Evolutionary conservation across 1,140 invertebrate species (phyloP).

Genomic region (Drosophila simulans): DNA sequence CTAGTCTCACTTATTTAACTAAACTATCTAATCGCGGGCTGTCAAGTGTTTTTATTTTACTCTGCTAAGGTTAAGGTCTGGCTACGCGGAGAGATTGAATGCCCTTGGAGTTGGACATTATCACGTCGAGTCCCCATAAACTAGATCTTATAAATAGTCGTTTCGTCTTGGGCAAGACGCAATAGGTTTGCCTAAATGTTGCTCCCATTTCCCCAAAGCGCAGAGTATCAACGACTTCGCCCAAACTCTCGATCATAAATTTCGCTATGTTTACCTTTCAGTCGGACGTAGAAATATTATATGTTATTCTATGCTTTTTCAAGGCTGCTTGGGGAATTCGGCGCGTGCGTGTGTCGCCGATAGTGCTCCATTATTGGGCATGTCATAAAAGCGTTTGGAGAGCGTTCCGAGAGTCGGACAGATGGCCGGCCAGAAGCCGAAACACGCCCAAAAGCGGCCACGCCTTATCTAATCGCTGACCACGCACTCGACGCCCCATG

Average conservation of each 20-base stretch:
- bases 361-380: constrained; percentile 34
- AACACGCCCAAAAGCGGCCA: constrained; percentile 26
- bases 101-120: constrained; percentile 1
- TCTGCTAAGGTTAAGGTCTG: constrained; percentile 10
- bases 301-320: constrained; percentile 39
- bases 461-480: constrained; percentile 45
- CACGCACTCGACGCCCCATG: constrained; percentile 11
- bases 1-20: constrained; percentile 39
- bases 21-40: constrained; percentile 41
- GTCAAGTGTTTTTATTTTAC: constrained; percentile 3
- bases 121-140: not conserved
- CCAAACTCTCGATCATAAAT: constrained; percentile 5
- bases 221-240: not conserved
- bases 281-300: constrained; percentile 35
- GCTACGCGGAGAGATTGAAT: not conserved
- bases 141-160: not conserved
- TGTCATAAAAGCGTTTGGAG: constrained; percentile 18
- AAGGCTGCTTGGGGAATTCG: constrained; percentile 61
- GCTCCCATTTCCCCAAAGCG: too few relatives aligned
- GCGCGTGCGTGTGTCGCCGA: constrained; percentile 60
- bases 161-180: not conserved
- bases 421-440: constrained; percentile 12
- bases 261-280: constrained; percentile 53
- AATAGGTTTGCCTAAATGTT: too few relatives aligned
- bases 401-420: constrained; percentile 15